A percentile compares a stretch with the other conserved stretches of the same genome.
These are phyloP conservation scores for Antedon mediterranea DNA, from an alignment of 53 echinoderm and acorn worm genomes.

Conservation along the genomic window DNA sequence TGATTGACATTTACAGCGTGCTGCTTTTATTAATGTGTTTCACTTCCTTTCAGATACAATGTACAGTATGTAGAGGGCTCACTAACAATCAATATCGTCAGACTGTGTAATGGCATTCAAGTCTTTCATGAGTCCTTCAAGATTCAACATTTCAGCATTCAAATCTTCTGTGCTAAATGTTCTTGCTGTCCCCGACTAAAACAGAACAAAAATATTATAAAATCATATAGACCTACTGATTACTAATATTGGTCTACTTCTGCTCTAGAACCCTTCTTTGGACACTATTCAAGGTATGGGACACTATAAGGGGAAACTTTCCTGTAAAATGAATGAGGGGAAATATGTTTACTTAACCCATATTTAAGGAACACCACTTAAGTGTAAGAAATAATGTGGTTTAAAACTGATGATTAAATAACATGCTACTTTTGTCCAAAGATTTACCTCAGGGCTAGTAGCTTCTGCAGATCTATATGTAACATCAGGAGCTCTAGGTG, in stretches of 20 bases:
- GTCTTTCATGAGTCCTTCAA: conserved; percentile 98
- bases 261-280: too few species aligned
- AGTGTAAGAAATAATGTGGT: too few species aligned
- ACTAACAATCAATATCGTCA: conserved; percentile 32
- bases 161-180: conserved; percentile 95
- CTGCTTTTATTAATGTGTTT: neutral
- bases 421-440: neutral
- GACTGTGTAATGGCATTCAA: conserved; percentile 93
- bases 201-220: neutral
- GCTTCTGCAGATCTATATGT: conserved; percentile 54
- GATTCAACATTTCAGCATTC: conserved; percentile 94
- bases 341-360: too few species aligned
- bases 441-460: conserved; percentile 75
- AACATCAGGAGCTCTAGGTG: conserved; percentile 92
- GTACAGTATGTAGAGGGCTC: neutral
- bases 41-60: neutral
- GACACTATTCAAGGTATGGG: too few species aligned
- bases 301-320: too few species aligned
- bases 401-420: neutral
- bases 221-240: too few species aligned
- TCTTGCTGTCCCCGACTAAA: conserved; percentile 46
- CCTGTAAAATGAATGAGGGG: too few species aligned
- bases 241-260: too few species aligned
- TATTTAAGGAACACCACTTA: too few species aligned
- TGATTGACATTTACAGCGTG: neutral